Evolutionary conservation across 2,797 vertebrate genomes (phyloP).

Genomic region (Anas georgica): DNA sequence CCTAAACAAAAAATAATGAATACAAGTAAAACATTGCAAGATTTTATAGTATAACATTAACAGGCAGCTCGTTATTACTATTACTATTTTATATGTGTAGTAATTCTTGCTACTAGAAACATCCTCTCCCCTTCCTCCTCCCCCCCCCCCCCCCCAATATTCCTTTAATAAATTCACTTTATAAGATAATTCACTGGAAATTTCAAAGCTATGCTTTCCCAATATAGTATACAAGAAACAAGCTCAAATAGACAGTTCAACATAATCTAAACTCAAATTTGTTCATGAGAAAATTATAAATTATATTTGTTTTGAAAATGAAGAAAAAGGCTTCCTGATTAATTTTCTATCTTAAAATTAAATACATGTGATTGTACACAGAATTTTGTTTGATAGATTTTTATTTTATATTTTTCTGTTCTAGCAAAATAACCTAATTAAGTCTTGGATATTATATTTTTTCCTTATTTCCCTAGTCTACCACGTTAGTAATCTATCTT

Average conservation of each 20-base stretch:
- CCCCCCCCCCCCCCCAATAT: neutral
- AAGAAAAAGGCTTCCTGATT: neutral
- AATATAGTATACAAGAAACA: neutral
- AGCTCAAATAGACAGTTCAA: neutral
- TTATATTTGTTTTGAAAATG: neutral
- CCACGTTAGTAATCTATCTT: neutral
- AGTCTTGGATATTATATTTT: neutral
- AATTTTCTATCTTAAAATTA: neutral
- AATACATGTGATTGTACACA: neutral
- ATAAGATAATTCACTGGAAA: neutral
- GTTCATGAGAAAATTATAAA: neutral
- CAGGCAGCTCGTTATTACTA: neutral
- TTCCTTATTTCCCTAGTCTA: neutral
- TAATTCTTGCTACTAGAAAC: neutral
- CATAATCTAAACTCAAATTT: neutral
- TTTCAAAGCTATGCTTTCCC: neutral
- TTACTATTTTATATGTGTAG: neutral
- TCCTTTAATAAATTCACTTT: neutral
- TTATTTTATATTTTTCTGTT: neutral
- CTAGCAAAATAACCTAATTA: neutral
- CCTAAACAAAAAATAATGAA: rapidly evolving
- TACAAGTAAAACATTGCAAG: too few species aligned
- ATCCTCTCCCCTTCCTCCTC: too few species aligned
- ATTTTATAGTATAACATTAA: too few species aligned
- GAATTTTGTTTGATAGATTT: neutral